These are phyloP conservation scores for Chalcis sispes DNA, from an alignment of 2,888 invertebrate species.

Conservation along the genomic window DNA sequence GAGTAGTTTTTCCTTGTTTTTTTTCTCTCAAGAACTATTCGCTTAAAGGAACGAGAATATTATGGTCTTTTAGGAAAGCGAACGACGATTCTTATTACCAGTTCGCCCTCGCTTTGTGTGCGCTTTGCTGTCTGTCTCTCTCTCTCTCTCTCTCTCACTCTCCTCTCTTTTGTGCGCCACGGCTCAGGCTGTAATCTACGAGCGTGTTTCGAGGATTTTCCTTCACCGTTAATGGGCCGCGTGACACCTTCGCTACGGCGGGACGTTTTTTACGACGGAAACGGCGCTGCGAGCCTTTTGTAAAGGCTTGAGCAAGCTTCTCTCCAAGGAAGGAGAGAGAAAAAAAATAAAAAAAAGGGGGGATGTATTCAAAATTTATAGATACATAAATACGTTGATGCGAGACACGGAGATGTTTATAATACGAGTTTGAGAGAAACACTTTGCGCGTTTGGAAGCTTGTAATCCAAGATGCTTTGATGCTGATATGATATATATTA, in stretches of 20 bases:
- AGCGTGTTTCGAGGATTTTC: slow-evolving; percentile 38
- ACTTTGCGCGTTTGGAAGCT: slow-evolving; percentile 4
- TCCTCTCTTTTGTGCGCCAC: not conserved
- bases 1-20: slow-evolving; percentile 42
- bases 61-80: slow-evolving; percentile 39
- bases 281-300: slow-evolving; percentile 9
- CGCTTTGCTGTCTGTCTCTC: too few relatives aligned
- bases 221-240: slow-evolving; percentile 35
- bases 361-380: slow-evolving; percentile 17
- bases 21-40: not conserved
- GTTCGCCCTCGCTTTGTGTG: slow-evolving; percentile 3
- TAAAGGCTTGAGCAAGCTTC: not conserved
- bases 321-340: not conserved
- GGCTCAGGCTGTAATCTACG: slow-evolving; percentile 40
- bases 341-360: slow-evolving; percentile 12
- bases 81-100: slow-evolving; percentile 38
- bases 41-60: slow-evolving; percentile 31
- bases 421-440: slow-evolving; percentile 3
- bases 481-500: too few relatives aligned
- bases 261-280: too few relatives aligned
- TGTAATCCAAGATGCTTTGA: slow-evolving; percentile 7
- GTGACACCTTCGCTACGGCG: not conserved
- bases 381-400: slow-evolving; percentile 26
- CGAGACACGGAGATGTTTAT: slow-evolving; percentile 23
- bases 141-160: too few relatives aligned